phyloP scores from a whole-genome alignment of 2,113 vertebrate genomes.

The Myocastor coypus region DNA sequence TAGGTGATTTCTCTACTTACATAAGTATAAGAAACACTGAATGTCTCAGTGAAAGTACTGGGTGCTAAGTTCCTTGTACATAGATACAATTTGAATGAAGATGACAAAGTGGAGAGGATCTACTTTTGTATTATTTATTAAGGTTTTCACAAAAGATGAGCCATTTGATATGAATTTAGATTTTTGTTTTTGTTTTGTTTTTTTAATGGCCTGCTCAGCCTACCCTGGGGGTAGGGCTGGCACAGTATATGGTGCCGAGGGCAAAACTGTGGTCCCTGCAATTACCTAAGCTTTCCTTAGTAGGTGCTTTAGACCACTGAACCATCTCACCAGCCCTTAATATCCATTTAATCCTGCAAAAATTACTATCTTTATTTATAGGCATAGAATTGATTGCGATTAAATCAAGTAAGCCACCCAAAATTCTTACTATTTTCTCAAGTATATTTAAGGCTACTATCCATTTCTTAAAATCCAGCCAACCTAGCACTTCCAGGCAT shows the following conservation, averaged over 20 bases:
- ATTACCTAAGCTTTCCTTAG: too few species aligned
- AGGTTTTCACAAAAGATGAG: background rate
- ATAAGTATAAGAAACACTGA: background rate
- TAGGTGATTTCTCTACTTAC: constrained; percentile 10
- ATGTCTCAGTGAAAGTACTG: background rate
- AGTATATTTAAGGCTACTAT: background rate
- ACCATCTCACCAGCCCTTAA: too few species aligned
- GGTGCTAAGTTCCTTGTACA: background rate
- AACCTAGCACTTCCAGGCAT: background rate
- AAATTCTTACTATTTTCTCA: background rate
- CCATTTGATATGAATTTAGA: too few species aligned
- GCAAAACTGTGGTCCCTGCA: too few species aligned
- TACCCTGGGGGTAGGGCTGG: too few species aligned
- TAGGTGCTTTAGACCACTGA: too few species aligned
- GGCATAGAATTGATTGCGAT: background rate
- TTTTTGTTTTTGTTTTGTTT: too few species aligned
- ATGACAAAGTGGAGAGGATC: background rate
- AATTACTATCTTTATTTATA: constrained; percentile 13
- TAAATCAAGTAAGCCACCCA: background rate
- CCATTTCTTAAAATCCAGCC: background rate
- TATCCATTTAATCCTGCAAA: background rate
- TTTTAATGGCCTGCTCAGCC: too few species aligned
- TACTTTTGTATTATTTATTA: background rate
- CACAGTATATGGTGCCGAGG: too few species aligned
- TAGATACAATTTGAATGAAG: background rate